A percentile compares a stretch with the other conserved stretches of the same genome.
Conservation (phyloP, 2,888 invertebrate genomes). For the Synanthedon formicaeformis region DNA sequence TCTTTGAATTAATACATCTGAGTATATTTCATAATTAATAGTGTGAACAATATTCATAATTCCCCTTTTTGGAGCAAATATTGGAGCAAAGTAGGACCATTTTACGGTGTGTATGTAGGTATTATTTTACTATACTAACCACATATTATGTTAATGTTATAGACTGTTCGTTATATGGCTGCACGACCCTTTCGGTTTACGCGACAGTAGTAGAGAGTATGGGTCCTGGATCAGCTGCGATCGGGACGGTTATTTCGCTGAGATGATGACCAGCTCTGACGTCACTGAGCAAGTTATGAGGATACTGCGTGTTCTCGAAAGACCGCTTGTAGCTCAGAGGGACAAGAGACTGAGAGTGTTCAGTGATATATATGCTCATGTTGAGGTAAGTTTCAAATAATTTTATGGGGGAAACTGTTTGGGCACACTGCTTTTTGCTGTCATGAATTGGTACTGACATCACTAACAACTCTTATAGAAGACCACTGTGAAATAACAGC, state of each 20-base stretch:
- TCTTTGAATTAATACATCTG: too few species aligned
- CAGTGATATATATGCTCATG: conserved; percentile 55
- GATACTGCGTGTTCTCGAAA: conserved; percentile 44
- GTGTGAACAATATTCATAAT: too few species aligned
- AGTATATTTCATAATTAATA: too few species aligned
- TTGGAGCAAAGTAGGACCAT: too few species aligned
- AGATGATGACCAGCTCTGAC: conserved; percentile 44
- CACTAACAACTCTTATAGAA: too few species aligned
- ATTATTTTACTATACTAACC: too few species aligned
- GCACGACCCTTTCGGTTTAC: conserved; percentile 47
- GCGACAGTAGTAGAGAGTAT: conserved; percentile 39
- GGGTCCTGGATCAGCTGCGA: conserved; percentile 39
- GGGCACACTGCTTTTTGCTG: too few species aligned
- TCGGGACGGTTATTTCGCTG: conserved; percentile 51
- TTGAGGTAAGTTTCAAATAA: conserved; percentile 30
- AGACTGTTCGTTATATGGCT: conserved; percentile 53
- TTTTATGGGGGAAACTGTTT: too few species aligned
- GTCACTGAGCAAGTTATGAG: conserved; percentile 46
- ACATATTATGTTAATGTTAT: conserved; percentile 10
- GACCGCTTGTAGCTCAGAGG: conserved; percentile 51
- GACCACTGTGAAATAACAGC: too few species aligned
- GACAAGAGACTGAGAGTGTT: conserved; percentile 34
- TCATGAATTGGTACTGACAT: too few species aligned
- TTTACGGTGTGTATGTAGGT: too few species aligned
- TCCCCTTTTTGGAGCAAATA: too few species aligned